Conservation (phyloP, 2,113 vertebrate species). For the Sula dactylatra region DNA sequence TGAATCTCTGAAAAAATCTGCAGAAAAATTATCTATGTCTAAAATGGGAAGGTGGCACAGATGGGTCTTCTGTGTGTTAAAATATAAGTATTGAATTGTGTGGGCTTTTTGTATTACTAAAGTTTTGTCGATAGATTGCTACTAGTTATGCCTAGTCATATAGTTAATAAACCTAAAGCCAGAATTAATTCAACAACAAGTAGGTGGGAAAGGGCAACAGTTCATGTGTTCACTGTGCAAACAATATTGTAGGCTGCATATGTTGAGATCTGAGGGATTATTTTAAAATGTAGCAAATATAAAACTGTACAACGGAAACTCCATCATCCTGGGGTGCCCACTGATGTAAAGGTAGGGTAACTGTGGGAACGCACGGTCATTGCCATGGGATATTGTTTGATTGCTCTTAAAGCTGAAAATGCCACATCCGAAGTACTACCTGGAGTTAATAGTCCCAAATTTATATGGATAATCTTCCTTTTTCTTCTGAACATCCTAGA, state of each 20-base stretch:
- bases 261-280: background rate
- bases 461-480: background rate
- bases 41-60: background rate
- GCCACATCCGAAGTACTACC: background rate
- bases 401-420: background rate
- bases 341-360: background rate
- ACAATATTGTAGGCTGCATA: background rate
- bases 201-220: background rate
- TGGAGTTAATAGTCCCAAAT: background rate
- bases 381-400: background rate
- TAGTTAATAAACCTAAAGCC: background rate
- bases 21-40: background rate
- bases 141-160: background rate
- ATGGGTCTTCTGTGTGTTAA: background rate
- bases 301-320: background rate
- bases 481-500: background rate
- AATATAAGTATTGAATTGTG: background rate
- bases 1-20: background rate
- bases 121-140: background rate
- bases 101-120: background rate
- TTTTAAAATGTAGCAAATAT: background rate
- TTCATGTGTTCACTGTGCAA: background rate
- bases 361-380: background rate
- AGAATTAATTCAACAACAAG: background rate
- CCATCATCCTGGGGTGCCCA: accelerated